These are phyloP conservation scores for Formica aserva DNA, from an alignment of 2,888 invertebrate species.

Conservation along the genomic window DNA sequence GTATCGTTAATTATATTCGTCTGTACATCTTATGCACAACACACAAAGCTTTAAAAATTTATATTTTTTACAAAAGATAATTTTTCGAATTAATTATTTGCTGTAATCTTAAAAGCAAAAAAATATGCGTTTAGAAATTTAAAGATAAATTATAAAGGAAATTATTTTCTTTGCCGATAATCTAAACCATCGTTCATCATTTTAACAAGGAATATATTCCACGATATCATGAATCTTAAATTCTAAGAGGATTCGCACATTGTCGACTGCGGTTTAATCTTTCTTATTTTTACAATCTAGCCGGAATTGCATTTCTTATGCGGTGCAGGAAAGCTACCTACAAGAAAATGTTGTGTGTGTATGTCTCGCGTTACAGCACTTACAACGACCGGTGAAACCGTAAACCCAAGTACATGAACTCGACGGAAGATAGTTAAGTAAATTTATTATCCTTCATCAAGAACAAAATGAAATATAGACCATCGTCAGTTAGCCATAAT, in stretches of 20 bases:
- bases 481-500: constrained; percentile 42
- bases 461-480: constrained; percentile 42
- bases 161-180: not conserved
- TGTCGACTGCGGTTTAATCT: constrained; percentile 40
- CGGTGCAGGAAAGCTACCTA: not conserved
- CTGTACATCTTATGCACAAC: not conserved
- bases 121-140: not conserved
- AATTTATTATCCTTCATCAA: constrained; percentile 55
- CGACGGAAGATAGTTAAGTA: constrained; percentile 55
- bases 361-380: constrained; percentile 51
- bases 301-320: constrained; percentile 17
- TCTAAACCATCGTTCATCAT: not conserved
- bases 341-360: not conserved
- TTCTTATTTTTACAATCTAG: constrained; percentile 17
- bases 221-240: constrained; percentile 8
- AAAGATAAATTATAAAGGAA: not conserved
- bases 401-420: not conserved
- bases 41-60: not conserved
- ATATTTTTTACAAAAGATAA: not conserved
- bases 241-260: constrained; percentile 6
- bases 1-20: not conserved
- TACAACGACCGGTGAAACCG: constrained; percentile 42
- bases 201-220: not conserved
- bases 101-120: not conserved
- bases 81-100: not conserved